Evolutionary conservation across 2,113 vertebrate species (phyloP), one percentile per base, ranked within the genome.

Genomic region (Gymnocephalus cernua): DNA sequence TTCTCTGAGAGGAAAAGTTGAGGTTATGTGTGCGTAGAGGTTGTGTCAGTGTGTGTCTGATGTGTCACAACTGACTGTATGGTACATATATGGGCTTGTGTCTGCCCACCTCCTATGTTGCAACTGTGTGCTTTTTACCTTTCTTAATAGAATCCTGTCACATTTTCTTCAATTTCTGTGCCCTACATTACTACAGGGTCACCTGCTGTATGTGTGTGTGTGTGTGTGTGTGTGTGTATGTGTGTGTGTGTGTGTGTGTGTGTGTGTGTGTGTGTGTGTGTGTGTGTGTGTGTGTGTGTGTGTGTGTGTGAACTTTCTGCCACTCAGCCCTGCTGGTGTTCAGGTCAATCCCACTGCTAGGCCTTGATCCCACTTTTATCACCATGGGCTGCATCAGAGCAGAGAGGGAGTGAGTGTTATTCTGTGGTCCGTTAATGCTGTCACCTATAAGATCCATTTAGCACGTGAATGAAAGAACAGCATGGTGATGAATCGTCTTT

Each of bases 361-460:
- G 51, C 62, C 80, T 68, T 79, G 80, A 86, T 82, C 76, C 32
- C 32, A 38, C 61, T 87, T 84, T 77, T 79, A 79, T 67, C 73
- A 53, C 58, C 51, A 11, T 35, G n/a, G 45, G 56, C 71, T 74
- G 51, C 21, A 71, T 56, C 54, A 67, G 38, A 86, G 70, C 56
- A 73, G 11, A 80, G 68, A 61, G n/a, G n/a, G 21, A 57, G 27
- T 3, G 9, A 1, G 19, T 21, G 25, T 25, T 3, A 11, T 19
- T 18, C 59, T 38, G 35, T 25, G 15, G 62, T 68, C 47, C 0
- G 1, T 47, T 14, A 76, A 65, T 84, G 29, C 25, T 67, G 72
- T 32, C 18, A 64, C 35, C 27, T 59, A 23, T 44, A 48, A 23
- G 8, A 51, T 57, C 53, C 11, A 58, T 56, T 70, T 18, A 47